phyloP scores from a whole-genome alignment of 1,140 invertebrate genomes.

The Sipha flava region DNA sequence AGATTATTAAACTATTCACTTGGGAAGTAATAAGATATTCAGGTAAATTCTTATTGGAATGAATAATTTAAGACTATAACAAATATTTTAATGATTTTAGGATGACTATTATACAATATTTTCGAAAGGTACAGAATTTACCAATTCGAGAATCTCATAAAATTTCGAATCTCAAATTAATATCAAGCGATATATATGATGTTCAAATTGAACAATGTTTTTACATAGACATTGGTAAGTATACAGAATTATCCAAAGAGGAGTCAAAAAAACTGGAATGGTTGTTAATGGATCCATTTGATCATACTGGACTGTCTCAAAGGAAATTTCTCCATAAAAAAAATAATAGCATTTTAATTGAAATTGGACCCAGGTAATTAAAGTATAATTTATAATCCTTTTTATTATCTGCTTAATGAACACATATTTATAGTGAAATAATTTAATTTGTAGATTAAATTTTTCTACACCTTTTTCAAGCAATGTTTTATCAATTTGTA shows the following conservation, averaged over 20 bases:
- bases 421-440: background rate
- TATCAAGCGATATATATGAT: background rate
- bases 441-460: constrained; percentile 61
- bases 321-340: constrained; percentile 44
- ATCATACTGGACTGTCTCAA: constrained; percentile 47
- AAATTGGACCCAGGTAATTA: constrained; percentile 69
- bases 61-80: no score
- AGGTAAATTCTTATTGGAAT: no score
- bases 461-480: constrained; percentile 91
- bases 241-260: constrained; percentile 41
- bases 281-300: constrained; percentile 59
- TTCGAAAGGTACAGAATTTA: background rate
- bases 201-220: constrained; percentile 15
- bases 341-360: constrained; percentile 51
- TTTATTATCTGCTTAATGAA: background rate
- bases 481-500: constrained; percentile 89
- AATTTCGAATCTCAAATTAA: background rate
- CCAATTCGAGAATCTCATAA: background rate
- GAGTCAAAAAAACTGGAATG: constrained; percentile 57
- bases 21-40: no score
- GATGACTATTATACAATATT: constrained; percentile 10
- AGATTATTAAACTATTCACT: no score
- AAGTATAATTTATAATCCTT: background rate
- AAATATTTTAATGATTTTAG: background rate
- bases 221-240: background rate